These are phyloP conservation scores for Phenganax marumi DNA, from an alignment of 92 coral and sea anemone genomes.

Conservation along the genomic window DNA sequence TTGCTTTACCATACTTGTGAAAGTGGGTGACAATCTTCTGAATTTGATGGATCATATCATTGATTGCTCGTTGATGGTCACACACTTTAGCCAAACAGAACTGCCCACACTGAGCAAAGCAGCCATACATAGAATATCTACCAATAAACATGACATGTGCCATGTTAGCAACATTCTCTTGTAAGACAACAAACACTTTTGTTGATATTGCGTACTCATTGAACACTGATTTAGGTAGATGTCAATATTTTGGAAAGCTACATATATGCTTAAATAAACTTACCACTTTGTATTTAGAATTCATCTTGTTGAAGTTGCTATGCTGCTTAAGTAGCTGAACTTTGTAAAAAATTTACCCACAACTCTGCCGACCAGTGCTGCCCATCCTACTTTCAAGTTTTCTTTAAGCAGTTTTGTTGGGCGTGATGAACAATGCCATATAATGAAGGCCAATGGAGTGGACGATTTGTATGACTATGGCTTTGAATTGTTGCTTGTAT, in stretches of 20 bases:
- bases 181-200: constrained; percentile 4
- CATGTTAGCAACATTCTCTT: constrained; percentile 19
- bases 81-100: constrained; percentile 2
- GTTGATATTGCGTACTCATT: constrained; percentile 8
- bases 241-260: constrained; percentile 23
- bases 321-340: constrained; percentile 44
- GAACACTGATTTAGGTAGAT: neutral
- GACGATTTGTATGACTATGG: constrained; percentile 32
- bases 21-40: neutral
- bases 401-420: constrained; percentile 47
- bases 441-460: constrained; percentile 71
- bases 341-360: constrained; percentile 45
- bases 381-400: constrained; percentile 42
- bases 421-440: constrained; percentile 56
- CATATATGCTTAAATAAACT: no score
- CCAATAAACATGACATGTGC: neutral
- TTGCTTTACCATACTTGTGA: constrained; percentile 16
- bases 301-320: no score
- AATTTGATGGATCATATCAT: neutral
- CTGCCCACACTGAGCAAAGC: constrained; percentile 9
- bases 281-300: no score
- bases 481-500: constrained; percentile 54
- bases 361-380: constrained; percentile 53
- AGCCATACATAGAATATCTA: constrained; percentile 1
- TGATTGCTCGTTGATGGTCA: constrained; percentile 12